phyloP scores from a whole-genome alignment of 64 coral and sea anemone species.

The Cladopsammia gracilis region DNA sequence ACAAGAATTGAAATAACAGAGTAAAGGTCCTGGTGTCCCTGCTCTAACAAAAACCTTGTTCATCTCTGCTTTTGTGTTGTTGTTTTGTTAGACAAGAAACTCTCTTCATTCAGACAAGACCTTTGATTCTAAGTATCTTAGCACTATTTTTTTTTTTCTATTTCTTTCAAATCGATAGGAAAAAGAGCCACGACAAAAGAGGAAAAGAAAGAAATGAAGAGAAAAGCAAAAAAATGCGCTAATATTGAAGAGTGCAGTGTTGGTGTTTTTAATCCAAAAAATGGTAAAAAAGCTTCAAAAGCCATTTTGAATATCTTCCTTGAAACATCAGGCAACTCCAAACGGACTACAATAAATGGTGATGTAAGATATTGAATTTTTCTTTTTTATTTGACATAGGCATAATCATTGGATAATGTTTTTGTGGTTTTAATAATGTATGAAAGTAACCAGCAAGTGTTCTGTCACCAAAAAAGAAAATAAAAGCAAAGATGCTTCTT shows the following conservation, averaged over 20 bases:
- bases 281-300: background rate
- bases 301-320: background rate
- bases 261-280: constrained; percentile 9
- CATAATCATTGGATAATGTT: no score
- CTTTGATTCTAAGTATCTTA: background rate
- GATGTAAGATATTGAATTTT: background rate
- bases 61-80: no score
- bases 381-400: no score
- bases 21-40: no score
- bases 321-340: constrained; percentile 22
- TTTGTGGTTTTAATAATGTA: no score
- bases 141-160: background rate
- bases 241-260: background rate
- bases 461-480: no score
- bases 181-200: background rate
- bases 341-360: constrained; percentile 44
- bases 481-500: no score
- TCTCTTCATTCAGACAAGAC: no score
- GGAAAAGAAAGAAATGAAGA: background rate
- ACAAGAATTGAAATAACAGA: no score
- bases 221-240: background rate
- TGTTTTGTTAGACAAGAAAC: no score
- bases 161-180: background rate
- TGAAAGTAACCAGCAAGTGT: no score
- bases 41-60: no score